Evolutionary conservation across 92 coral and sea anemone species (phyloP).

Genomic region (Phenganax subtilis): DNA sequence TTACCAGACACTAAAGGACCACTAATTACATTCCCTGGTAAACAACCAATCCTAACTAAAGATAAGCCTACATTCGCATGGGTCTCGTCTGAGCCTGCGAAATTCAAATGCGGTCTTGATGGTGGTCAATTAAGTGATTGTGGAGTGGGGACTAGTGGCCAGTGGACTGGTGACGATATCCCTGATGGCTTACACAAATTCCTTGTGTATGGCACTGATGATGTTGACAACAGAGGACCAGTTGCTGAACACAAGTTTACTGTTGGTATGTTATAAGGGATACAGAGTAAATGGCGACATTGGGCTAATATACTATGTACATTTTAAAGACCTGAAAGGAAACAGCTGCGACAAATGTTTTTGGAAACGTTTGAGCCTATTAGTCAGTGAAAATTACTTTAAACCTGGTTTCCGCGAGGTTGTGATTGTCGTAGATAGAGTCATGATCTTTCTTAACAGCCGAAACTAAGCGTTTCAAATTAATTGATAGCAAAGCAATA

Average conservation of each 20-base stretch:
- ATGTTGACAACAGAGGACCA: conserved; percentile 22
- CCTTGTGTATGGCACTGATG: conserved; percentile 17
- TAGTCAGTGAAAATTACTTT: too few species aligned
- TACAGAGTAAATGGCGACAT: neutral
- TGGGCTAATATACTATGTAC: too few species aligned
- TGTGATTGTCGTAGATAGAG: too few species aligned
- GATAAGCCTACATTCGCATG: conserved; percentile 13
- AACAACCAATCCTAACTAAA: conserved; percentile 9
- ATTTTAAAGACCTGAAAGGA: too few species aligned
- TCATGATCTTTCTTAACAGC: too few species aligned
- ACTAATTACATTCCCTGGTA: neutral
- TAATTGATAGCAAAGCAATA: too few species aligned
- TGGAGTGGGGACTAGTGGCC: conserved; percentile 13
- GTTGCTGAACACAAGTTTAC: neutral
- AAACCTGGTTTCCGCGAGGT: too few species aligned
- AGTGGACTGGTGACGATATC: conserved; percentile 14
- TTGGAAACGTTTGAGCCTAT: too few species aligned
- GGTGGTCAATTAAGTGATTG: neutral
- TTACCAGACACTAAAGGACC: conserved; percentile 9
- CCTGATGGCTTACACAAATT: conserved; percentile 12
- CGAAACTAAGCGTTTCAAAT: too few species aligned
- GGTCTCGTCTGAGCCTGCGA: conserved; percentile 26
- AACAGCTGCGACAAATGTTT: too few species aligned
- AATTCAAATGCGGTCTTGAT: conserved; percentile 27
- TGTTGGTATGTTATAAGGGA: conserved; percentile 7